Base-by-base conservation (phyloP, 1,140 invertebrate genomes). In the Polypedilum pembai region DNA sequence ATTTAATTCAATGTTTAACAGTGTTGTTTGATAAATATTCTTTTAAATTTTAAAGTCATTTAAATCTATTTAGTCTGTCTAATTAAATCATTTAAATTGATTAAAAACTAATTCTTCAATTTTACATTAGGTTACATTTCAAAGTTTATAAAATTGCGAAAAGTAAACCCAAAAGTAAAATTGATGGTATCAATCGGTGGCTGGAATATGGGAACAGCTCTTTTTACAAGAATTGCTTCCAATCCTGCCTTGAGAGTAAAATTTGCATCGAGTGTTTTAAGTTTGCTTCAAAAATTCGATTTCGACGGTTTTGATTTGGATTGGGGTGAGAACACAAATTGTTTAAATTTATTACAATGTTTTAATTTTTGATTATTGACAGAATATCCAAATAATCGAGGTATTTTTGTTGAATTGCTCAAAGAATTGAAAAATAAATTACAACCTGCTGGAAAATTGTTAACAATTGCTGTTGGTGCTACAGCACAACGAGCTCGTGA, bases 241-340 rank as follows among this genome's bases (percentile, higher is more conserved):
- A 77, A 79, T 24, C 73, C 78, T 18, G 74, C 10, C 4, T 8
- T 15, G 5, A 79, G 85, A 15, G 75, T 74, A 3, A 78, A 33
- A 24, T 83, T 87, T 41, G 82, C 82, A 0, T 65, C 82, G 0
- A 83, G 80, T 66, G 80, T 83, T 0, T 79, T 87, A 0, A 33
- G 75, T 0, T 86, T 86, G 56, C 73, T 85, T 0, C 76, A 78
- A 65, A 79, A 80, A 40, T 82, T 86, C 73, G 75, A 79, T 2
- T 88, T 89, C 74, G 85, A 89, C 76, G 88, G 87, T 7, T 83
- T 89, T 18, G 88, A 89, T 76, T 65, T 88, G 8, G 86, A 87
- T 76, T 88, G 87, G 87, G 86, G 24, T 33, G 24, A 33, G 24
- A 33, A 33, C 1, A 33, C 1, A 5, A 33, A 33, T n/a, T n/a